Base-by-base conservation (phyloP, 2,888 invertebrate species). In the Eurois occulta region DNA sequence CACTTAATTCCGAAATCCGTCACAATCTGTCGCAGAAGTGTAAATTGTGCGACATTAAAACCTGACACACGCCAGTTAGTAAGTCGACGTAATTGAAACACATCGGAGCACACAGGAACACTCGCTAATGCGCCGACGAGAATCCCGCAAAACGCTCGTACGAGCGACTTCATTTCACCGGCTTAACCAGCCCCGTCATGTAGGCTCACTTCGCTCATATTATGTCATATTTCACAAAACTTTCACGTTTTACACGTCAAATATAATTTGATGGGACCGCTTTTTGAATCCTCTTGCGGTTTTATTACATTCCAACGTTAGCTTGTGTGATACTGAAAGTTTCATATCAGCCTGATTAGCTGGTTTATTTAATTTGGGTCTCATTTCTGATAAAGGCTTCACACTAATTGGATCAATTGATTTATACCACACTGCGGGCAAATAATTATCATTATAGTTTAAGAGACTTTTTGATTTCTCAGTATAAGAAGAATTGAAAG, bases 141-240 rank as follows among this genome's bases (percentile, higher is more conserved):
- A 87, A 80, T 84, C 87, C 88, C 85, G 70, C 75, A 85, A 80
- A 87, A 78, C 85, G 81, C 87, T 84, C 80, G 75, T 86, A 73
- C 77, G 75, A 84, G 74, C 84, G 78, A 88, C 87, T 88, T 88
- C 86, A 86, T 86, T 81, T 87, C 82, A 82, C 46, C 88, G 82
- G 82, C 87, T 87, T 88, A 87, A 69, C 82, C 79, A 80, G 71
- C 52, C 76, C 75, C 74, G 80, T 32, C 74, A 76, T 78, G 62
- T 78, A 86, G 84, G 75, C 87, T 58, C 75, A 52, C 52, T 71
- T 68, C 48, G 62, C 73, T 73, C 69, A 79, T 79, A 77, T 86
- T 78, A 79, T 81, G 75, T 75, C 66, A 81, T 78, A 87, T 79
- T 79, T 84, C 67, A 78, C 87, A 81, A 88, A 88, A 88, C 73